Conservation (phyloP, 2,888 invertebrate species). For the Agrenia bidenticulata region DNA sequence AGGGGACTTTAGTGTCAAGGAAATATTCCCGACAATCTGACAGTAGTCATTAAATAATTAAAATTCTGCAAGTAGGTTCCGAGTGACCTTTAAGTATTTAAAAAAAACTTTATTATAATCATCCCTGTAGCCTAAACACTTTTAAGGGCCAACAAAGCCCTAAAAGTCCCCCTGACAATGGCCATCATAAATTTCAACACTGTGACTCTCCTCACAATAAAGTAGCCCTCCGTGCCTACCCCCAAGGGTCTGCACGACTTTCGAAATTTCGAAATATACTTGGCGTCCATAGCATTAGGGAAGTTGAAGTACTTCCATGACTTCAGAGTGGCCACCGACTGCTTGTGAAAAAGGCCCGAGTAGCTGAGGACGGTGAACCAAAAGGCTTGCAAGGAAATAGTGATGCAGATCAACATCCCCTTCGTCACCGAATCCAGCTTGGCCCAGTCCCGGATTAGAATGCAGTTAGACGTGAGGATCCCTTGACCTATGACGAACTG, state of each 20-base stretch:
- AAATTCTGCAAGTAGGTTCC: too few species aligned
- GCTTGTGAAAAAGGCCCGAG: not conserved
- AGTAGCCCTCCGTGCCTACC: not conserved
- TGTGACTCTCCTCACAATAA: not conserved
- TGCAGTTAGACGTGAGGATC: not conserved
- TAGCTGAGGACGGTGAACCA: not conserved
- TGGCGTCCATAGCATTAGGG: not conserved
- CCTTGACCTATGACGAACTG: not conserved
- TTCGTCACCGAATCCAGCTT: not conserved
- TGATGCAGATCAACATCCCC: not conserved
- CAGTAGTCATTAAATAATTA: too few species aligned
- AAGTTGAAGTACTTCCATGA: not conserved
- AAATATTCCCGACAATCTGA: too few species aligned
- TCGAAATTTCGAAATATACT: not conserved
- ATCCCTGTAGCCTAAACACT: too few species aligned
- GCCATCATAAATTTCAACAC: not conserved
- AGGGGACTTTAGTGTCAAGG: too few species aligned
- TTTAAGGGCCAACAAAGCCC: not conserved
- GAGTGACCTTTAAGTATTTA: too few species aligned
- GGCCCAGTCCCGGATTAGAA: not conserved
- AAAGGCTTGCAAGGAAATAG: not conserved
- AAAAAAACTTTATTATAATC: too few species aligned
- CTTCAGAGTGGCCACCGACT: not conserved
- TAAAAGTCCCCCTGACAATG: conserved; percentile 4
- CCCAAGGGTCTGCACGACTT: not conserved